Evolutionary conservation across 2,113 vertebrate species (phyloP), one percentile per base, ranked within the genome.

Genomic region (Myotis brandtii): DNA sequence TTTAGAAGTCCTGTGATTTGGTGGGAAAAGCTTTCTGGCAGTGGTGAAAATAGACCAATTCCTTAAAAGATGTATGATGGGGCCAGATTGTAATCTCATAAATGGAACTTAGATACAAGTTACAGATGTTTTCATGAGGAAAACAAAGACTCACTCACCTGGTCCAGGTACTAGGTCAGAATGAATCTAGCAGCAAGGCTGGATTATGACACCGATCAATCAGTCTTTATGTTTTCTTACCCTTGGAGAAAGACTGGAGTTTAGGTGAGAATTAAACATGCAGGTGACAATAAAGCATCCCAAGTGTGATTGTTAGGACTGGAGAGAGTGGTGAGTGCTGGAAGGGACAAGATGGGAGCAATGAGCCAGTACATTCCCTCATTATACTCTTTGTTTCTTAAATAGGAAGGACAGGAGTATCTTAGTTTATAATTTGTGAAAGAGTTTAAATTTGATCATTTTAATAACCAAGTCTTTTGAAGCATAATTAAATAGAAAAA

Each of bases 391-490:
- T 21, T 30, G 4, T 25, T 23, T 84, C 72, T 69, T 50, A 46
- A 32, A n/a, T 30, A 50, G 34, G 6, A 84, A 43, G 50, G 46
- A 21, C 34, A 89, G 59, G 37, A 16, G 30, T 62, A 16, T 50
- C 10, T 70, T 32, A 73, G 23, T 23, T 92, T 80, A 4, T 16
- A n/a, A 43, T 87, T 93, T 94, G 23, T 85, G 30, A 59, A 79
- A n/a, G 16, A 81, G 16, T 67, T 46, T 77, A 77, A 54, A 25
- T 18, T 34, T 88, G 20, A 64, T 69, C 12, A 43, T 59, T 88
- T 76, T 64, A 89, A 92, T 69, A n/a, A 32, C 83, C 43, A 86
- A 69, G 9, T 40, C 17, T 95, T 95, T 21, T 30, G 56, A 89
- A 79, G 27, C 40, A 89, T 17, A 94, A 8, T 86, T 66, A 93